Base-by-base conservation (phyloP, 2,888 invertebrate genomes). In the Drosophila rellima region DNA sequence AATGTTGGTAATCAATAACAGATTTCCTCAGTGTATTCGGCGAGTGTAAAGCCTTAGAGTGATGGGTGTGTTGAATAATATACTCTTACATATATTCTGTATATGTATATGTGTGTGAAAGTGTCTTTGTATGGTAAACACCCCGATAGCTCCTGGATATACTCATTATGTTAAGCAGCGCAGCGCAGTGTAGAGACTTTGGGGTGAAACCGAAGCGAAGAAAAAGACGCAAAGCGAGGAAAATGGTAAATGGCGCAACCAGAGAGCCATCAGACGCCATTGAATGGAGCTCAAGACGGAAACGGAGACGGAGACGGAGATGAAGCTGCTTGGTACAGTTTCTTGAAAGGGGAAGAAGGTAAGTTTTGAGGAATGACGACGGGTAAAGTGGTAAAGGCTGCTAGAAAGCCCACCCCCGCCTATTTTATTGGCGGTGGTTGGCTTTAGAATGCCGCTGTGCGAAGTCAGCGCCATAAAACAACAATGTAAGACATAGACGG, bases 121-220 rank as follows among this genome's bases (percentile, higher is more conserved):
- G 31, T 48, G 48, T 31, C 35, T 40, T 15, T 37, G 69, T 56
- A 3, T 35, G 61, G 37, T 61, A 70, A 68, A 61, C 82, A 77
- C 83, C 82, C 83, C 47, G 26, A 54, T 37, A 37, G 15, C 18
- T 33, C 6, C 26, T 50, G 61, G 31, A 35, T 54, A 63, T 47
- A 33, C 79, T 84, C 88, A 84, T 84, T 84, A 84, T 84, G 83
- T 61, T 87, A 84, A 84, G 73, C 82, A 79, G 77, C 62, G 68
- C 48, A 70, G 68, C n/a, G 11, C 42, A 45, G 23, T 0, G 15
- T 35, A 33, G 54, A 37, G 45, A 65, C 71, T 74, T 67, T 65
- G 69, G 63, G 74, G 76, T 70, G 50, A 62, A 20, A 20, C 35
- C 35, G 35, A 52, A 39, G 29, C 48, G 42, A 67, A 71, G 68